Base-by-base conservation (phyloP, 2,797 vertebrate species). In the Hydrophis major region DNA sequence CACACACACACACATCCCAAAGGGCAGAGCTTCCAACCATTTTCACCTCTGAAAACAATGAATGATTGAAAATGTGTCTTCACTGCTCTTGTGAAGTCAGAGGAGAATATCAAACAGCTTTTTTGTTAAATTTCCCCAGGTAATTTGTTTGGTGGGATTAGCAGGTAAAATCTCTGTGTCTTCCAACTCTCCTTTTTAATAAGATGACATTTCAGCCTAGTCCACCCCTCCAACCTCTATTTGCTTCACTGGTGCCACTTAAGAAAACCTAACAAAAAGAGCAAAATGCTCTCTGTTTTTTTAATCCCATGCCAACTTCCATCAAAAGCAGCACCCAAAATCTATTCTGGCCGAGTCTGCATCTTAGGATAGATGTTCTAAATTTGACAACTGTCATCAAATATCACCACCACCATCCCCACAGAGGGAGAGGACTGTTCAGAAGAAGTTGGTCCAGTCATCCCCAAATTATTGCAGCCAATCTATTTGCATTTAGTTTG, bases 321-420 rank as follows among this genome's bases (percentile, higher is more conserved):
- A 94, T 92, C 93, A 94, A 63, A 63, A 95, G 88, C 86, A 92
- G 93, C 90, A 95, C 92, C 96, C 93, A 22, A 92, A 93, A 94
- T 50, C 8, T 37, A 69, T 96, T 95, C 91, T 86, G 94, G 88
- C 95, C 94, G 94, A 61, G 93, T 94, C 95, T 94, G 78, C 95
- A 96, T 95, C 97, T 97, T 96, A 96, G 95, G 95, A 94, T 94
- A 95, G 94, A 96, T 96, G 95, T 96, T 97, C 94, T 96, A 95
- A 96, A 97, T 97, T 96, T 97, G 97, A 97, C 96, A 97, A 96
- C 94, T 95, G 96, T 97, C 97, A 96, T 97, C 96, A 96, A 97
- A 96, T 96, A 96, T 96, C 94, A 83, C 20, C 74, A 47, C 18
- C 18, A 78, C 32, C 69, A 42, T 42, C 37, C 96, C 96, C 95